These are phyloP conservation scores for Hymenochirus boettgeri DNA, from an alignment of 2,113 vertebrate genomes.

Conservation along the genomic window DNA sequence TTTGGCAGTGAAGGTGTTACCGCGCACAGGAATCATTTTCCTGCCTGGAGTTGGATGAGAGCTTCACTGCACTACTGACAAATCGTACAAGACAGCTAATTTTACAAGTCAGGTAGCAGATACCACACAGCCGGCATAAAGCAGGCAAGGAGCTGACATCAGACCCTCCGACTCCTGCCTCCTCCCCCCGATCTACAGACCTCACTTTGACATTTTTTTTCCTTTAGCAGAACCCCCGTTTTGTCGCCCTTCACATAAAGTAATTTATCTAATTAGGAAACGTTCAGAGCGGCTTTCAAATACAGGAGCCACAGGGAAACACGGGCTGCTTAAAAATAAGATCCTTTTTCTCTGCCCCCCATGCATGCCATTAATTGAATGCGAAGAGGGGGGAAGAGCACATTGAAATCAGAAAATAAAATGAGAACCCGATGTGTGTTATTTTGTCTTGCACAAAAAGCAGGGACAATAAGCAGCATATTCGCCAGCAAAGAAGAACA, in stretches of 20 bases:
- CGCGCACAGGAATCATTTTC: slow-evolving; percentile 28
- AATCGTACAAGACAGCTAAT: slow-evolving; percentile 41
- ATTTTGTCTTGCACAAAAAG: slow-evolving; percentile 55
- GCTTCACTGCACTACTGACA: slow-evolving; percentile 39
- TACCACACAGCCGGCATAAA: slow-evolving; percentile 34
- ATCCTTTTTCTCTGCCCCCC: slow-evolving; percentile 58
- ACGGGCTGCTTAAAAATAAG: slow-evolving; percentile 55
- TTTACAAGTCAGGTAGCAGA: slow-evolving; percentile 40
- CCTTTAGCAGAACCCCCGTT: slow-evolving; percentile 65
- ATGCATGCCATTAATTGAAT: slow-evolving; percentile 64
- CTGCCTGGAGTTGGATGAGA: slow-evolving; percentile 33
- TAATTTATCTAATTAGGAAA: slow-evolving; percentile 70
- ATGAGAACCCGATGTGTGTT: slow-evolving; percentile 51
- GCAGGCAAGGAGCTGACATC: slow-evolving; percentile 33
- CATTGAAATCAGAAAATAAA: slow-evolving; percentile 49
- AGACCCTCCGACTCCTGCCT: slow-evolving; percentile 30
- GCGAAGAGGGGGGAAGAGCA: slow-evolving; percentile 50
- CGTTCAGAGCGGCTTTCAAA: slow-evolving; percentile 58
- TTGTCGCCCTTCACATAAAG: slow-evolving; percentile 58
- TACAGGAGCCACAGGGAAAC: slow-evolving; percentile 54
- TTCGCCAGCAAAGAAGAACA: slow-evolving; percentile 45
- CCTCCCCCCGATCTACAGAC: slow-evolving; percentile 8
- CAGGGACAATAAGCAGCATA: slow-evolving; percentile 48
- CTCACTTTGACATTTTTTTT: slow-evolving; percentile 33
- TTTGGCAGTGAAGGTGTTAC: slow-evolving; percentile 30